Conservation (phyloP, 2,797 vertebrate genomes). For the Apodemus agrarius region DNA sequence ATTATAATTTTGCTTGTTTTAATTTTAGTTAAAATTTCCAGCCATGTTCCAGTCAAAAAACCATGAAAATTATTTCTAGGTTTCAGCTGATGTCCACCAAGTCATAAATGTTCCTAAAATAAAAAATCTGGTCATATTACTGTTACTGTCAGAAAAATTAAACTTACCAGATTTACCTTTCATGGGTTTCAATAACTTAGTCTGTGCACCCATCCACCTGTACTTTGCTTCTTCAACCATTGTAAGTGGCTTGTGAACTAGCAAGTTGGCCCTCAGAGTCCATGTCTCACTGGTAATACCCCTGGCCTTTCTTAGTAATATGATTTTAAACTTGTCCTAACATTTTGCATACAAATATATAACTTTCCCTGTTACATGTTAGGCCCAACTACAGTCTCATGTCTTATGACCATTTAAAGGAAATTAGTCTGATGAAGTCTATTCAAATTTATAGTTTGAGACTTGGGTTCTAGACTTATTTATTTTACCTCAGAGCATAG, state of each 20-base stretch:
- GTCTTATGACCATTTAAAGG: neutral
- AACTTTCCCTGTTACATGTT: neutral
- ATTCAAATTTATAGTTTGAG: neutral
- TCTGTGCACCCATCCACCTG: neutral
- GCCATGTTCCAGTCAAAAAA: neutral
- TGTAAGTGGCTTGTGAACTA: neutral
- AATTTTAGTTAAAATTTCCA: neutral
- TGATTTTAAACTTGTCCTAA: neutral
- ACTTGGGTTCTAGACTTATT: neutral
- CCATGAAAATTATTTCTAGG: constrained; percentile 16
- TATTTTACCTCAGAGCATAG: neutral
- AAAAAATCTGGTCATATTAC: neutral
- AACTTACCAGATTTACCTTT: neutral
- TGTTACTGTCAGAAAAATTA: neutral
- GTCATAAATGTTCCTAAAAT: constrained; percentile 1
- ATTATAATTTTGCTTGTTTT: neutral
- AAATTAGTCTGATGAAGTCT: neutral
- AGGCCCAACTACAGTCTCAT: neutral
- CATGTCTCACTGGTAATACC: neutral
- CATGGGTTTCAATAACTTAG: neutral
- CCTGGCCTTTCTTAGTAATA: neutral
- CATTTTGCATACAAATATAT: too few species aligned
- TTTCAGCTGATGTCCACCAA: neutral
- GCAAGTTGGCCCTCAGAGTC: neutral
- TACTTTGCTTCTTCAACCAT: neutral